These are phyloP conservation scores for Tinamus guttatus DNA, from an alignment of 2,113 vertebrate genomes.

Conservation along the genomic window DNA sequence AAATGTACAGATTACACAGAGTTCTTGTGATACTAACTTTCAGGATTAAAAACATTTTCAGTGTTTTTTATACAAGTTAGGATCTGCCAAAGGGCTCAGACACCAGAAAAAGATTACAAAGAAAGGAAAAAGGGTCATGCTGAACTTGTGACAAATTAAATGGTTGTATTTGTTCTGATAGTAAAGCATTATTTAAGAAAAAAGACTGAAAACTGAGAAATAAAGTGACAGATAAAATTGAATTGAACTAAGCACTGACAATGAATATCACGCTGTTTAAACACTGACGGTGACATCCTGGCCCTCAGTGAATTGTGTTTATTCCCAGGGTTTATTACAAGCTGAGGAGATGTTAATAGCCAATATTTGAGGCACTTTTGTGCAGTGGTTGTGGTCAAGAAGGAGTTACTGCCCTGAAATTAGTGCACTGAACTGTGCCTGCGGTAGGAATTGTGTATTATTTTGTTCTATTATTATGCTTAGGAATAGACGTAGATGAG, in stretches of 20 bases:
- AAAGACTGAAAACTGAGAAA: neutral
- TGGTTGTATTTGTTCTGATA: neutral
- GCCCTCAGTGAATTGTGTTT: neutral
- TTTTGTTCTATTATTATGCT: neutral
- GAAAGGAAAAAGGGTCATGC: neutral
- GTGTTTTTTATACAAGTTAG: neutral
- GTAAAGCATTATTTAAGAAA: neutral
- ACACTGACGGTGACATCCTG: neutral
- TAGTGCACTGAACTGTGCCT: neutral
- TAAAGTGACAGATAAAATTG: neutral
- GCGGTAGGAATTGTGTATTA: neutral
- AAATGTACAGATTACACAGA: neutral
- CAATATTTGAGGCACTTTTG: neutral
- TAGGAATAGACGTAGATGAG: neutral
- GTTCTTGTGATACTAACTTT: neutral
- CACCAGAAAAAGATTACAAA: neutral
- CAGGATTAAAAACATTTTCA: neutral
- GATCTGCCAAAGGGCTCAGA: neutral
- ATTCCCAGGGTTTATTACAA: neutral
- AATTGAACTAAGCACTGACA: neutral
- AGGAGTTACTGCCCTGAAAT: neutral
- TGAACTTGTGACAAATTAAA: neutral
- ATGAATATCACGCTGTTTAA: neutral
- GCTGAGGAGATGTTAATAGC: neutral
- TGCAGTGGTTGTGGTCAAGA: rapidly evolving